Base-by-base conservation (phyloP, 2,888 invertebrate species). In the Dicranocentrus wangi region DNA sequence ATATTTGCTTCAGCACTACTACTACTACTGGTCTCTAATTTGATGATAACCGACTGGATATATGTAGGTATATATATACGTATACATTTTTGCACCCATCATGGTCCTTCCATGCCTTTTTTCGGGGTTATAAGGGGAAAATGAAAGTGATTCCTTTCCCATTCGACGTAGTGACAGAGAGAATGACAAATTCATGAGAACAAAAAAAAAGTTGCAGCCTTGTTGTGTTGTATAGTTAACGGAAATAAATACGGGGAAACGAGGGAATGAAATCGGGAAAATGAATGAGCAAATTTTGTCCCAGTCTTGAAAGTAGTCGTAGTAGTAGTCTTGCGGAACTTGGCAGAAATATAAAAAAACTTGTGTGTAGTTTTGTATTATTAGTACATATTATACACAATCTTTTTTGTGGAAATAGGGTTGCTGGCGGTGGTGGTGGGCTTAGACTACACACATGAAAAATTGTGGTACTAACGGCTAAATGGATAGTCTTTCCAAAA, bases 141-240 rank as follows among this genome's bases (percentile, higher is more conserved):
- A 53, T 5, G 47, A 47, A 53, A 73, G 42, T 19, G 55, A 65
- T 65, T 65, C 63, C 65, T 73, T 65, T 73, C 55, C 17, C 47
- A 65, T 51, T 72, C 51, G 61, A 53, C 53, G 32, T 21, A 51
- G 72, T 63, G 32, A 60, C 71, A 71, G 61, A 21, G 23, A 42
- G n/a, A 63, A 42, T 1, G 60, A 28, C 63, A 63, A 63, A 42
- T 63, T 63, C 63, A 63, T 63, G 63, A 42, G 42, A 42, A 63
- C 63, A 42, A 63, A 55, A 55, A 55, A n/a, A 39, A 39, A 8
- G 39, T 39, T n/a, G n/a, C n/a, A 10, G 7, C 47, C 32, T 47
- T 47, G 47, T 47, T n/a, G n/a, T n/a, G n/a, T n/a, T n/a, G n/a
- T 10, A 47, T 47, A 47, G 47, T 47, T 47, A 47, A 55, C 55